Base-by-base conservation (phyloP, 2,797 vertebrate genomes). In the Esox lucius region DNA sequence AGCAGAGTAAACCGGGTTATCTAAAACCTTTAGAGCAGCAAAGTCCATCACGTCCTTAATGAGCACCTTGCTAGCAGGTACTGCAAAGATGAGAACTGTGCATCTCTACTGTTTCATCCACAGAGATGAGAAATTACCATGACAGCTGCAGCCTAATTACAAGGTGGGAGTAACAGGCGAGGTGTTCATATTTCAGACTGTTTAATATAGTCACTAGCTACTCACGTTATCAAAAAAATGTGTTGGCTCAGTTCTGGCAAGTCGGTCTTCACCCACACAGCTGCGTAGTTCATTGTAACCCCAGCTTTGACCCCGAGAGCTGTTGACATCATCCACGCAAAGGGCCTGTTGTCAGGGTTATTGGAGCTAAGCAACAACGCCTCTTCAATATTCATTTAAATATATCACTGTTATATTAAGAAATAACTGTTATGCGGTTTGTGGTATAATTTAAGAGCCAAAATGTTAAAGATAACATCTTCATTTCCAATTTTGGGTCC, bases 321-420 rank as follows among this genome's bases (percentile, higher is more conserved):
- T 66, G 64, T 17, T 66, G 64, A 66, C 64, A 66, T 33, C 64
- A 66, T 66, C 28, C 15, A 66, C 13, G 31, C 62, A 65, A 66
- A 66, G 17, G 28, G 16, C 16, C 64, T 33, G 28, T 66, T 66
- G 31, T 35, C 64, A 66, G 6, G 64, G 64, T 66, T 66, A 66
- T 66, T 33, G 64, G 31, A 35, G 31, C 64, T 35, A 16, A 33
- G 64, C 64, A 33, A 33, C 64, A 19, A 66, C 16, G 31, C 28
- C 31, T 17, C 26, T 35, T 66, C 64, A 17, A 9, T 66, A 17
- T 28, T 19, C 31, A 33, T 16, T 31, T 66, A 65, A 64, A 64
- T 61, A 65, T 17, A 65, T 7, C 3, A 33, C 26, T 17, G 62
- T 6, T 13, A 28, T 65, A 17, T 65, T n/a, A 61, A 24, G 24